These are phyloP conservation scores for Setipinna tenuifilis DNA, from an alignment of 2,797 vertebrate genomes.

Conservation along the genomic window DNA sequence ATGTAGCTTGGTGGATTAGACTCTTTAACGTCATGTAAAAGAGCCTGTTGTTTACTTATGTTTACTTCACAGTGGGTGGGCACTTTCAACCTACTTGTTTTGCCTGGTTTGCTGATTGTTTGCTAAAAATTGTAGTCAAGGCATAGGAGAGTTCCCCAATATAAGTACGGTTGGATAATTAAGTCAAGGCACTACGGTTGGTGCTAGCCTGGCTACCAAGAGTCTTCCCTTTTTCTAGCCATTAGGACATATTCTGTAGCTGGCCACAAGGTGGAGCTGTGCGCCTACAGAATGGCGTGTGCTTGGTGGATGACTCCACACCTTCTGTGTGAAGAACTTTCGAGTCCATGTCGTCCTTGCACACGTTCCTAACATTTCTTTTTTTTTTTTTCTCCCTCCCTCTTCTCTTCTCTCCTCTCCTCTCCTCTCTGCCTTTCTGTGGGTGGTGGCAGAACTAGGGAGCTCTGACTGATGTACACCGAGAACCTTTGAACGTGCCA, in stretches of 20 bases:
- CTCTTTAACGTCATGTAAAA: too few relatives aligned
- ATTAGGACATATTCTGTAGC: not conserved
- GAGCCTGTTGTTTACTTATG: too few relatives aligned
- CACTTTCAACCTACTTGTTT: too few relatives aligned
- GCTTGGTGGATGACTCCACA: slow-evolving; percentile 73
- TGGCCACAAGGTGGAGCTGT: slow-evolving; percentile 72
- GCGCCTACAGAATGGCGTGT: slow-evolving; percentile 53
- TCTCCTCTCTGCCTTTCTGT: not conserved
- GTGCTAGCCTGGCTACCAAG: too few relatives aligned
- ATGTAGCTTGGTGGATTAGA: too few relatives aligned
- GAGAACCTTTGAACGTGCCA: slow-evolving; percentile 46
- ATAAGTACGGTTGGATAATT: not conserved
- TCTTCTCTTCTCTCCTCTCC: not conserved
- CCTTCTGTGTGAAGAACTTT: slow-evolving; percentile 73
- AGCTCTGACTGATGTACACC: slow-evolving; percentile 28
- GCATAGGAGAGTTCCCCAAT: not conserved
- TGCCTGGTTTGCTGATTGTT: too few relatives aligned
- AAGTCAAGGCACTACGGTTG: too few relatives aligned
- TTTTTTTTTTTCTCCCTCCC: not conserved
- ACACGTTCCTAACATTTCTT: slow-evolving; percentile 72
- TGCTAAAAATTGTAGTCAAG: too few relatives aligned
- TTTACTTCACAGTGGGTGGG: too few relatives aligned
- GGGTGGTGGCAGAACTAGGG: slow-evolving; percentile 47
- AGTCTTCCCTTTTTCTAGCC: not conserved
- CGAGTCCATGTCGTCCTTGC: slow-evolving; percentile 73